Evolutionary conservation across 2,797 vertebrate species (phyloP).

Genomic region (Thalassophryne amazonica): DNA sequence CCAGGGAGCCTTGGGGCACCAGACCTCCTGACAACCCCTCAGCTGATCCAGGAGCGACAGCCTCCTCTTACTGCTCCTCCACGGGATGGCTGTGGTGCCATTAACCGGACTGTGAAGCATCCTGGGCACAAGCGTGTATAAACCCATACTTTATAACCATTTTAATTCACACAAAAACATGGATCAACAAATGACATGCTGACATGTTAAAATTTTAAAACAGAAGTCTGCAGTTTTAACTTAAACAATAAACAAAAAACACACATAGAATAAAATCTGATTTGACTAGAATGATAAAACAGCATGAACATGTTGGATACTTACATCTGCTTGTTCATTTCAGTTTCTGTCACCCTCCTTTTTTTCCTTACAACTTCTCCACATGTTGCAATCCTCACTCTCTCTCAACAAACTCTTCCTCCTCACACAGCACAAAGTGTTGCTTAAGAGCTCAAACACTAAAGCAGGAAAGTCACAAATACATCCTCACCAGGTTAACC

Average conservation of each 20-base stretch:
- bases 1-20: constrained; percentile 72
- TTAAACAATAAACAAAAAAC: background rate
- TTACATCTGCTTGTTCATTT: constrained; percentile 44
- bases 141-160: background rate
- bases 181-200: no score
- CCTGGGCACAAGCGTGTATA: constrained; percentile 35
- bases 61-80: constrained; percentile 55
- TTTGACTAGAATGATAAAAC: no score
- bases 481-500: background rate
- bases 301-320: constrained; percentile 16
- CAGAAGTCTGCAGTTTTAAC: background rate
- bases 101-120: constrained; percentile 41
- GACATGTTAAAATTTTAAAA: no score
- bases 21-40: constrained; percentile 67
- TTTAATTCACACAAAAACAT: background rate
- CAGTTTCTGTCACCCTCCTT: background rate
- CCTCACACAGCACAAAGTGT: constrained; percentile 2
- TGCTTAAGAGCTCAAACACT: constrained; percentile 36
- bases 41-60: constrained; percentile 65
- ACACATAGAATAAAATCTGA: background rate
- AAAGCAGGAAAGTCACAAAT: constrained; percentile 36
- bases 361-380: constrained; percentile 5
- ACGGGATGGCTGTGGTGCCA: constrained; percentile 61
- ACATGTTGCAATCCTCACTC: constrained; percentile 29
- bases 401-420: constrained; percentile 16